Conservation (phyloP, 2,113 vertebrate genomes). For the Calidris pugnax region DNA sequence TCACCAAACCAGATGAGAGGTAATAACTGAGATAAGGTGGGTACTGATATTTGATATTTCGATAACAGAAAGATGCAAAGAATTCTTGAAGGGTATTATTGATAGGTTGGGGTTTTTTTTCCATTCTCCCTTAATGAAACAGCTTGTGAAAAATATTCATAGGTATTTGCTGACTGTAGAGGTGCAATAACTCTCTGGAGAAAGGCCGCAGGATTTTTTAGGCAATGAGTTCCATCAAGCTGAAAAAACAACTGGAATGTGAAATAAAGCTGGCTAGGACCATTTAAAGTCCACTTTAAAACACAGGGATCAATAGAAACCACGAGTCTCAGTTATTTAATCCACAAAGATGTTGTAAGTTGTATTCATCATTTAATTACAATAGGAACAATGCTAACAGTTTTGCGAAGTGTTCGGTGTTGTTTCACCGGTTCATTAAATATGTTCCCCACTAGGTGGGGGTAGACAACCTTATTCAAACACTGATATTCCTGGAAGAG, state of each 20-base stretch:
- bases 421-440: not conserved
- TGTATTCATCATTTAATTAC: conserved; percentile 42
- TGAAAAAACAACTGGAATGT: not conserved
- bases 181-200: conserved; percentile 13
- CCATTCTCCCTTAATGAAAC: conserved; percentile 3
- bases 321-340: conserved; percentile 29
- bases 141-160: conserved; percentile 58
- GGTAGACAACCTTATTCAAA: conserved; percentile 50
- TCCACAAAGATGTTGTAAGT: conserved; percentile 15
- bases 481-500: rapidly evolving
- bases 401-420: not conserved
- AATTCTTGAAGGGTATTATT: not conserved
- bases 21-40: not conserved
- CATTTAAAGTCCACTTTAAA: conserved; percentile 53
- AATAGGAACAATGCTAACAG: not conserved
- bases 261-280: conserved; percentile 26
- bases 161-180: conserved; percentile 44
- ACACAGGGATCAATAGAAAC: conserved; percentile 35
- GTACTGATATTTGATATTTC: not conserved
- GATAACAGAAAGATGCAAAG: not conserved
- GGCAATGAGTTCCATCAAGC: not conserved
- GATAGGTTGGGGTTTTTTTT: not conserved
- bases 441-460: conserved; percentile 68
- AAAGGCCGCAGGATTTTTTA: conserved; percentile 28
- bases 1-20: not conserved